phyloP scores from a whole-genome alignment of 2,888 invertebrate species.

The Tetragonula carbonaria region DNA sequence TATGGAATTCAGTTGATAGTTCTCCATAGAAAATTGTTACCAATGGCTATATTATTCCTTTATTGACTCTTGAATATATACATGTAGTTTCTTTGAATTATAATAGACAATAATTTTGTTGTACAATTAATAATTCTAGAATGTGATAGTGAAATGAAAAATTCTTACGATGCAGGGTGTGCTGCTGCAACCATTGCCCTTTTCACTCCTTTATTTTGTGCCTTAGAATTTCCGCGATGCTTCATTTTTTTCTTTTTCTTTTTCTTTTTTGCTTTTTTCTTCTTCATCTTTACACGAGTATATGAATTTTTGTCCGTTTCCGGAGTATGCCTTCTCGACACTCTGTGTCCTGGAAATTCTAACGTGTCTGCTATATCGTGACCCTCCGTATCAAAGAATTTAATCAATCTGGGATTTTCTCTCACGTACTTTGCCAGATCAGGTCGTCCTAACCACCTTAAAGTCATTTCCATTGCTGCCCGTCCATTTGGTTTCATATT shows the following conservation, averaged over 20 bases:
- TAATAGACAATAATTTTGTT: not conserved
- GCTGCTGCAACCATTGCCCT: not conserved
- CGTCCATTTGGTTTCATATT: conserved; percentile 53
- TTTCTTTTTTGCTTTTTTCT: not conserved
- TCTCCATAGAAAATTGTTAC: not conserved
- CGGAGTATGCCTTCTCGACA: conserved; percentile 17
- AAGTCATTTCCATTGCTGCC: conserved; percentile 54
- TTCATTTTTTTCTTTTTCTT: conserved; percentile 22
- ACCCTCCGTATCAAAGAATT: conserved; percentile 18
- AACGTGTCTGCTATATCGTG: conserved; percentile 17
- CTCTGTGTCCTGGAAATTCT: conserved; percentile 34
- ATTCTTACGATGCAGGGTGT: conserved; percentile 25
- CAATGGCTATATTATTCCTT: not conserved
- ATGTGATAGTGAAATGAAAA: not conserved
- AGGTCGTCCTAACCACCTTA: conserved; percentile 68
- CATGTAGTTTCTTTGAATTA: not conserved
- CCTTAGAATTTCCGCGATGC: not conserved
- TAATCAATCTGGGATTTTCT: conserved; percentile 52
- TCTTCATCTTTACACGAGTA: not conserved
- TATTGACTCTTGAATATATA: not conserved
- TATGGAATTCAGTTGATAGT: not conserved
- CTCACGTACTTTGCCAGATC: conserved; percentile 70
- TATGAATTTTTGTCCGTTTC: conserved; percentile 14
- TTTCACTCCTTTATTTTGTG: not conserved
- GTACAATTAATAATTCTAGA: not conserved